These are phyloP conservation scores for Aporophyla lueneburgensis DNA, from an alignment of 2,888 invertebrate species.

Conservation along the genomic window DNA sequence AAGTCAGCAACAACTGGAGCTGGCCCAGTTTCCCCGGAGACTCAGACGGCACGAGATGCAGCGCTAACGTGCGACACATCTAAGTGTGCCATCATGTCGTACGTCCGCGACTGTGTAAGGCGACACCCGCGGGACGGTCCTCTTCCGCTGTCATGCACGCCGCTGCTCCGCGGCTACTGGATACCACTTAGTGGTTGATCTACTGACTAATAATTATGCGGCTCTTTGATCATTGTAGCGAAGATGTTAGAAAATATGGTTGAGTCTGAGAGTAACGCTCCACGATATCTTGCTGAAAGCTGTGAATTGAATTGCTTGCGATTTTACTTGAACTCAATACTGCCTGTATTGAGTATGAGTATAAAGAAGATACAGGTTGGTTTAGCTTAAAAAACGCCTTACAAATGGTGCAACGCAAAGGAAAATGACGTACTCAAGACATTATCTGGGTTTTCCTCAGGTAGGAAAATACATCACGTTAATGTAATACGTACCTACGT, in stretches of 20 bases:
- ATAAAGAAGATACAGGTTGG: background rate
- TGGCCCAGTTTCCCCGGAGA: slow-evolving; percentile 34
- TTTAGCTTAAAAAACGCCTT: background rate
- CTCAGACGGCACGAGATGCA: slow-evolving; percentile 7
- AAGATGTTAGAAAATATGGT: background rate
- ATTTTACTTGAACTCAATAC: background rate
- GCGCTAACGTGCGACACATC: background rate
- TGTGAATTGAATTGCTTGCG: background rate
- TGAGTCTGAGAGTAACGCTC: background rate
- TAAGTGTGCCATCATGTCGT: slow-evolving; percentile 27
- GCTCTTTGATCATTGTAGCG: slow-evolving; percentile 29
- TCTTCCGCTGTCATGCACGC: slow-evolving; percentile 58
- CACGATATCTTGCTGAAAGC: background rate
- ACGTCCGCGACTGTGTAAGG: slow-evolving; percentile 61
- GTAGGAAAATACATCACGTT: background rate
- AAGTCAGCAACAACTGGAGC: slow-evolving; percentile 7
- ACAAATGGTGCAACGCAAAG: background rate
- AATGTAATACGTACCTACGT: background rate
- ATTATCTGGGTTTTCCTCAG: background rate
- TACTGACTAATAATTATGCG: slow-evolving; percentile 23
- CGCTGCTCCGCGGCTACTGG: slow-evolving; percentile 47
- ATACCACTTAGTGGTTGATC: slow-evolving; percentile 43
- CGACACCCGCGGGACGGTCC: slow-evolving; percentile 59
- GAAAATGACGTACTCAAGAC: background rate
- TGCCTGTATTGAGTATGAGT: background rate